Evolutionary conservation across 2,888 invertebrate genomes (phyloP), one percentile per base, ranked within the genome.

Genomic region (Glyphotaelius pellucidus): DNA sequence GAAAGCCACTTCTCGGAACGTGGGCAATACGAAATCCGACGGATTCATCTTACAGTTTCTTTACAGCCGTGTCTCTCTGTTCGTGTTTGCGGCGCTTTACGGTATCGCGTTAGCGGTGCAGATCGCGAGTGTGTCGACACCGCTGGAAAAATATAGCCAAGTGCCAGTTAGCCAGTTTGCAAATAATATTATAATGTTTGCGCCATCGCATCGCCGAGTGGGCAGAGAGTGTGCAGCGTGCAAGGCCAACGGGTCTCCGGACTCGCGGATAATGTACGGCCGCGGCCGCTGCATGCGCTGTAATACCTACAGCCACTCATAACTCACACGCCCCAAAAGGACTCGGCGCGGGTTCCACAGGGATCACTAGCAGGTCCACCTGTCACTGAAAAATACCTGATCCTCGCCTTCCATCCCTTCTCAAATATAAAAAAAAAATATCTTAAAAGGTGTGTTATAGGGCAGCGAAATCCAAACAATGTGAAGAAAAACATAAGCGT

Each of bases 111-210:
- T 67, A 67, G 67, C 67, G 25, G 67, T 67, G 67, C 7, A 31
- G 83, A 87, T 52, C 38, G 88, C 81, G 67, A 42, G 83, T 67
- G 67, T 92, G 86, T 92, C 91, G 92, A 91, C 90, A 92, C 90
- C 67, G 90, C 85, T 86, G 91, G 90, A 88, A 91, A 92, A 91
- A 91, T 86, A 90, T 92, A 91, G 91, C 89, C 92, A 92, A 92
- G 92, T 90, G 91, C 81, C 42, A 85, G 91, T 67, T 67, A 67
- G 67, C 25, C 67, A 67, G 67, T 91, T 90, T 90, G 92, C 92
- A 92, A 92, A 92, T 90, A 91, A 91, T 19, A 52, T 52, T 52
- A 67, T 67, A 84, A 86, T 87, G 91, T 92, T 92, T 92, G 91
- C 92, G 92, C 90, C 91, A 91, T 91, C 89, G 83, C 31, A 83